Evolutionary conservation across 2,113 vertebrate species (phyloP), one percentile per base, ranked within the genome.

Genomic region (Engystomops pustulosus): DNA sequence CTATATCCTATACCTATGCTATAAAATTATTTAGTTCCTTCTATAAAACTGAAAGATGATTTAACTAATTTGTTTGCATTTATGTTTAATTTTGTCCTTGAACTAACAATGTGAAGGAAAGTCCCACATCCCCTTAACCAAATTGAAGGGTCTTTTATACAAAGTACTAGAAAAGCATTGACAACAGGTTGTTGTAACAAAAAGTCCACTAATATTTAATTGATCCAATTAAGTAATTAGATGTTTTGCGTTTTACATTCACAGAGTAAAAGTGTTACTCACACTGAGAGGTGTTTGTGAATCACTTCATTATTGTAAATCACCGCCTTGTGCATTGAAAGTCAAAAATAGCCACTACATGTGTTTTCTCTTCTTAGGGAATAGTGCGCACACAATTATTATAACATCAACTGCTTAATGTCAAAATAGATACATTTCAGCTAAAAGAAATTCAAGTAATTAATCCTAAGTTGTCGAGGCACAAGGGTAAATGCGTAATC

Each of bases 201-300:
- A 53, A 17, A 41, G 55, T 34, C 58, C 49, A 83, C 36, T 75
- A 65, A 53, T 49, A 30, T 84, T 84, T 77, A 78, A 84, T 53
- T 83, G 71, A 60, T 51, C 58, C 71, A 83, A 76, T 83, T 67
- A 83, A 45, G 55, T 49, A 65, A 83, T 76, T 38, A 76, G 58
- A 45, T 32, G 41, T 76, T 76, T 83, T 83, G 70, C 58, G 23
- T 74, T 83, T 34, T 36, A 10, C 53, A 10, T 36, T 60, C 69
- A 72, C 49, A 80, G 53, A 75, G 41, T 67, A 58, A 76, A 83
- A 83, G 71, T 51, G 41, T 75, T 83, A 75, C 36, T 67, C 55
- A 75, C 65, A 75, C 55, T 51, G 51, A 38, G 80, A 81, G 80
- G 68, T 34, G 51, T 41, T 30, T 71, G 80, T 81, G 68, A 58